These are phyloP conservation scores for Xiphophorus hellerii DNA, from an alignment of 2,113 vertebrate genomes.

Conservation along the genomic window DNA sequence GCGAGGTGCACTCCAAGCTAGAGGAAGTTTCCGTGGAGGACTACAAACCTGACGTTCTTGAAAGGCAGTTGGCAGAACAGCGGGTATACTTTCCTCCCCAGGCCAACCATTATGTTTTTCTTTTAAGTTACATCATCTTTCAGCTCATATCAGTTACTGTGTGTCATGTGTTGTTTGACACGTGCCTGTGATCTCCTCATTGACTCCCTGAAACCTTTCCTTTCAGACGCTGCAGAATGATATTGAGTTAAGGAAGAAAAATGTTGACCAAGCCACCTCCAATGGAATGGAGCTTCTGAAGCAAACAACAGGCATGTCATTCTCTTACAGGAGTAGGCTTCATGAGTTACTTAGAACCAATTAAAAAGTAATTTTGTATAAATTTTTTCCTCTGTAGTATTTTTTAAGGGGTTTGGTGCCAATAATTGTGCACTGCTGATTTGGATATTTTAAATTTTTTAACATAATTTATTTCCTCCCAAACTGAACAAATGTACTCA, in stretches of 20 bases:
- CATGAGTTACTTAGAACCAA: neutral
- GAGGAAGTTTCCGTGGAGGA: conserved; percentile 87
- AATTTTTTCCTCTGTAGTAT: neutral
- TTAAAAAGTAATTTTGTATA: too few species aligned
- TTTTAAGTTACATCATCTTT: conserved; percentile 64
- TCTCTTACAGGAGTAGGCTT: neutral
- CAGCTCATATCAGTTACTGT: conserved; percentile 24
- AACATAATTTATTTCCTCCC: too few species aligned
- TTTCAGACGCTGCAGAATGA: conserved; percentile 90
- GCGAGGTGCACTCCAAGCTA: conserved; percentile 87
- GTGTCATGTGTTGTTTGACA: neutral
- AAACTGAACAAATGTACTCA: too few species aligned
- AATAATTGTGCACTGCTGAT: too few species aligned
- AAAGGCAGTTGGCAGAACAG: conserved; percentile 89
- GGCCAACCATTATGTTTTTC: conserved; percentile 57
- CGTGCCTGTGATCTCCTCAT: neutral
- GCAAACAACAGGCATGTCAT: conserved; percentile 89
- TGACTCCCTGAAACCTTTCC: conserved; percentile 21
- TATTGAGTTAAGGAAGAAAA: conserved; percentile 88
- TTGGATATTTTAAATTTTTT: too few species aligned
- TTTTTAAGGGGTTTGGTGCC: too few species aligned
- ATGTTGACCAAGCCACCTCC: conserved; percentile 90
- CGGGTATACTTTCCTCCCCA: conserved; percentile 84
- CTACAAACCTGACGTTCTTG: conserved; percentile 84
- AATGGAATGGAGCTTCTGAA: conserved; percentile 97